Evolutionary conservation across 2,888 invertebrate species (phyloP).

Genomic region (Matsumyia berberina): DNA sequence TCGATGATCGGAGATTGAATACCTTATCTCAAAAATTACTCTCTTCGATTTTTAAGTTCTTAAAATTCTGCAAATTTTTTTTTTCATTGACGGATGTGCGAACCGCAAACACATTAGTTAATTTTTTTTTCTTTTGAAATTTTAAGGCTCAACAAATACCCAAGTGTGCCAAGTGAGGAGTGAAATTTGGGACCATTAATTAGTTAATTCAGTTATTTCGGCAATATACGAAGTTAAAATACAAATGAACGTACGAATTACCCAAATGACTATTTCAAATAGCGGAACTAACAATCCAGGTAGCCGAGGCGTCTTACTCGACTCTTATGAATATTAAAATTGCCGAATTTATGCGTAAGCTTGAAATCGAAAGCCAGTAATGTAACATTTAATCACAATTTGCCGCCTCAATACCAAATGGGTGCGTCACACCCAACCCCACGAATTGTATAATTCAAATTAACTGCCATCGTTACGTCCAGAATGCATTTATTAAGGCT

Average conservation of each 20-base stretch:
- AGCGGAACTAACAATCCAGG: conserved; percentile 44
- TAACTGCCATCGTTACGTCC: conserved; percentile 24
- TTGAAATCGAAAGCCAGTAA: conserved; percentile 19
- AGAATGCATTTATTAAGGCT: conserved; percentile 36
- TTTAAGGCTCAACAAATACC: conserved; percentile 50
- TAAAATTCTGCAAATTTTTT: too few species aligned
- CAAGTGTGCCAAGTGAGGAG: conserved; percentile 39
- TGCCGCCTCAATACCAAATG: conserved; percentile 24
- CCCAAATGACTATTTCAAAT: conserved; percentile 52
- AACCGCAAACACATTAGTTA: background rate
- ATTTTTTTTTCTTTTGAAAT: background rate
- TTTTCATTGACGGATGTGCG: background rate
- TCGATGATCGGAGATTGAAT: too few species aligned
- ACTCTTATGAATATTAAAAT: conserved; percentile 57
- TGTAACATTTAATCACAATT: conserved; percentile 18
- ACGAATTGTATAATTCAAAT: conserved; percentile 56
- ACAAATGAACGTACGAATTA: conserved; percentile 37
- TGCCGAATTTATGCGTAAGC: conserved; percentile 27
- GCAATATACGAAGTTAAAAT: conserved; percentile 49
- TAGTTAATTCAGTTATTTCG: conserved; percentile 55
- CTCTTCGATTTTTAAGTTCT: too few species aligned
- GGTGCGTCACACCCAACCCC: conserved; percentile 40
- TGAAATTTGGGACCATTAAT: conserved; percentile 60
- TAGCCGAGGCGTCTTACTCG: background rate
- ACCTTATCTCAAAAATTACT: too few species aligned